Conservation (phyloP, 2,113 vertebrate genomes). For the Psittacula cyanocephala region DNA sequence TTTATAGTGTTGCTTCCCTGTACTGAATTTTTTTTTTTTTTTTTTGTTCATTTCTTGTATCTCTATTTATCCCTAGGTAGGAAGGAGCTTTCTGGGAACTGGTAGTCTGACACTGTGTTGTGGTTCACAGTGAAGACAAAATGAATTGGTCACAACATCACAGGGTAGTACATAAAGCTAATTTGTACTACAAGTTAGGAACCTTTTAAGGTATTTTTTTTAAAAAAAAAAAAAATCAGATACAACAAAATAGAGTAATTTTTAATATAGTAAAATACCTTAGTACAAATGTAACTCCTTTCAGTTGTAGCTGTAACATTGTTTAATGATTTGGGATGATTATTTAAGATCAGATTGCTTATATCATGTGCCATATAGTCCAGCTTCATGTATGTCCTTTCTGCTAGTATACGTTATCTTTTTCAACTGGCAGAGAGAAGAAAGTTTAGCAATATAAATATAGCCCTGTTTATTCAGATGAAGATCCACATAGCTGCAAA, state of each 20-base stretch:
- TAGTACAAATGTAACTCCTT: not conserved
- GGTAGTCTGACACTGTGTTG: not conserved
- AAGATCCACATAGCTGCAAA: not conserved
- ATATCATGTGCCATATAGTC: not conserved
- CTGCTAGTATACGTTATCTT: not conserved
- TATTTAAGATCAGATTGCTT: not conserved
- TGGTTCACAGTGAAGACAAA: not conserved
- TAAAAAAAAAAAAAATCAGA: not conserved
- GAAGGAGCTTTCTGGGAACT: not conserved
- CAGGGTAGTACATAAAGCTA: not conserved
- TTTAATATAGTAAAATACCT: not conserved
- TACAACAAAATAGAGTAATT: not conserved
- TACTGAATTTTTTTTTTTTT: not conserved
- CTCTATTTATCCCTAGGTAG: not conserved
- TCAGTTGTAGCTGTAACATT: not conserved
- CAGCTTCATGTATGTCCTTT: not conserved
- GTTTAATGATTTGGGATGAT: not conserved
- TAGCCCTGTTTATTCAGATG: not conserved
- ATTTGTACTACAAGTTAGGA: not conserved
- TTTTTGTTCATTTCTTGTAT: not conserved
- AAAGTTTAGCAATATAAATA: not conserved
- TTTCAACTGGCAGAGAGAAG: not conserved
- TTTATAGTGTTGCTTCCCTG: not conserved
- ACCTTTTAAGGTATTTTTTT: not conserved
- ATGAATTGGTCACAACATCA: not conserved